A percentile compares a stretch with the other conserved stretches of the same genome.
Evolutionary conservation across 2,888 invertebrate species (phyloP).

Genomic region (Xiphydria camelus): DNA sequence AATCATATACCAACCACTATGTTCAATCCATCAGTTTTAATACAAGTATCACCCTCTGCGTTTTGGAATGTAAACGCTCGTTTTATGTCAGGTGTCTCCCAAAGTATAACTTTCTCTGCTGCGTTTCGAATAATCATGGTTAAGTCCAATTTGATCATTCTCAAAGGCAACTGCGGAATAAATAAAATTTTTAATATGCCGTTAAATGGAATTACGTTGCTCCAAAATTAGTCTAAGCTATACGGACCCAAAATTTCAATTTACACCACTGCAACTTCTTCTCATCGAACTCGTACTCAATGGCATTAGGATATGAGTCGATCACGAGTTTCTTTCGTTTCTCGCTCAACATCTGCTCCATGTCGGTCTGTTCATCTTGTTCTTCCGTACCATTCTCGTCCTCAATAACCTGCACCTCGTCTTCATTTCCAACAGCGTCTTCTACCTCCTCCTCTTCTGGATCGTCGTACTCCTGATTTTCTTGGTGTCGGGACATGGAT

Average conservation of each 20-base stretch:
- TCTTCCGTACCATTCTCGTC: slow-evolving; percentile 54
- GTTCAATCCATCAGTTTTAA: slow-evolving; percentile 96
- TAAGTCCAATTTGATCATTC: slow-evolving; percentile 72
- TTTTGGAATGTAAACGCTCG: slow-evolving; percentile 81
- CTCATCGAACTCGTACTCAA: slow-evolving; percentile 76
- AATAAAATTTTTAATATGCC: slow-evolving; percentile 11
- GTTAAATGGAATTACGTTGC: background rate
- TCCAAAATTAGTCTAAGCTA: background rate
- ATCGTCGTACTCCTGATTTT: slow-evolving; percentile 61
- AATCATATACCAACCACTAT: slow-evolving; percentile 63
- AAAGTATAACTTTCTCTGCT: slow-evolving; percentile 74
- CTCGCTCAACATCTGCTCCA: slow-evolving; percentile 24
- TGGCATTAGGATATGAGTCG: slow-evolving; percentile 57
- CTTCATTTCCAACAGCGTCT: slow-evolving; percentile 49
- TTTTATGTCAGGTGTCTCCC: slow-evolving; percentile 79
- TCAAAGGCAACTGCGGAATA: slow-evolving; percentile 62
- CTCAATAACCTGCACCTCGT: slow-evolving; percentile 62
- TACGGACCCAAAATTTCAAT: slow-evolving; percentile 71
- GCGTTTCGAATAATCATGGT: slow-evolving; percentile 73
- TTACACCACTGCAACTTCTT: slow-evolving; percentile 83
- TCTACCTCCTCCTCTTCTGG: slow-evolving; percentile 59
- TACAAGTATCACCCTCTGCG: slow-evolving; percentile 63
- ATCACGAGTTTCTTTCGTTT: slow-evolving; percentile 53
- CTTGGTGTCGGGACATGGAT: slow-evolving; percentile 54
- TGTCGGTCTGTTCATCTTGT: slow-evolving; percentile 20